These are phyloP conservation scores for Noctua fimbriata DNA, from an alignment of 2,888 invertebrate species.

Conservation along the genomic window DNA sequence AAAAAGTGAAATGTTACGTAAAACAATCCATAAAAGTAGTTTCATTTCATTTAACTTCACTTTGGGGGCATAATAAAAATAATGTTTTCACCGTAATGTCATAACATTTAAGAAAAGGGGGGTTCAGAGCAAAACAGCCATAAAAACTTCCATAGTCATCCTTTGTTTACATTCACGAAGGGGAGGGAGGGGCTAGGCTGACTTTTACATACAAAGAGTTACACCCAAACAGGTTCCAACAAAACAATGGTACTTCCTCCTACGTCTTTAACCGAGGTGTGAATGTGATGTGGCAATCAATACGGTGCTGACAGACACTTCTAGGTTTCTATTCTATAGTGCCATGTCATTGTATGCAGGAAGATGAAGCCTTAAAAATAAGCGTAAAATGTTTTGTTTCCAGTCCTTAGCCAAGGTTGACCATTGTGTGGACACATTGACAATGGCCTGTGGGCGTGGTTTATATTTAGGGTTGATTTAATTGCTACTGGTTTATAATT, in stretches of 20 bases:
- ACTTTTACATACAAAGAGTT: slow-evolving; percentile 59
- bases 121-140: slow-evolving; percentile 29
- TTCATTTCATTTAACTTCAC: slow-evolving; percentile 48
- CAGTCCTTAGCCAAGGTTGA: slow-evolving; percentile 58
- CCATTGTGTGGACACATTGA: slow-evolving; percentile 41
- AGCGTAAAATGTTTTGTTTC: slow-evolving; percentile 51
- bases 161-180: slow-evolving; percentile 48
- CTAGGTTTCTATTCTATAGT: slow-evolving; percentile 52
- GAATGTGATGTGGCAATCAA: slow-evolving; percentile 68
- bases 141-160: slow-evolving; percentile 51
- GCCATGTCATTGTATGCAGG: slow-evolving; percentile 71
- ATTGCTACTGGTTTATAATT: slow-evolving; percentile 54
- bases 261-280: slow-evolving; percentile 67
- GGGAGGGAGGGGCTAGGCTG: not conserved
- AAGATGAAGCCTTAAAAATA: slow-evolving; percentile 63
- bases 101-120: slow-evolving; percentile 59
- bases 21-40: slow-evolving; percentile 44
- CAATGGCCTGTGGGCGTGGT: slow-evolving; percentile 54
- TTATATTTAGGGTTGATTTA: slow-evolving; percentile 42
- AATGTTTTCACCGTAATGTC: slow-evolving; percentile 48
- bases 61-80: slow-evolving; percentile 51
- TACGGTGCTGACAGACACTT: slow-evolving; percentile 68
- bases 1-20: slow-evolving; percentile 21
- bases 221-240: slow-evolving; percentile 58
- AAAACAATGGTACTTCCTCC: slow-evolving; percentile 65